Base-by-base conservation (phyloP, 2,888 invertebrate genomes). In the Cryptus armator region DNA sequence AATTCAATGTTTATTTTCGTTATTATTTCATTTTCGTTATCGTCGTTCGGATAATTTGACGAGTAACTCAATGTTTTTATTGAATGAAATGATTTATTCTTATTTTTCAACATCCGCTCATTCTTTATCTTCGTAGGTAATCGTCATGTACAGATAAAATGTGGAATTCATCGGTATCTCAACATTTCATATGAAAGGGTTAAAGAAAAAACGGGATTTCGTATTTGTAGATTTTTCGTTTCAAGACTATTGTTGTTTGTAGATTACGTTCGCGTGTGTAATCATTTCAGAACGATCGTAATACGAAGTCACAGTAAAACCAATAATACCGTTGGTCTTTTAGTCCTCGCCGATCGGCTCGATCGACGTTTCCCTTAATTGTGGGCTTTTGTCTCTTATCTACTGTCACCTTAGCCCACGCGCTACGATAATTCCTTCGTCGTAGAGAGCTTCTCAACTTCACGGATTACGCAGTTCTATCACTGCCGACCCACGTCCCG, bases 381-480 rank as follows among this genome's bases (percentile, higher is more conserved):
- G 91, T 89, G 87, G 90, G 80, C 43, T 87, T 92, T 89, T 89
- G 90, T 83, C 90, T 90, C 91, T 92, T 93, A 93, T 93, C 93
- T 92, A 90, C 93, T 93, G 93, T 93, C 93, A 92, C 93, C 91
- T 91, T 90, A 89, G 87, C 88, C 89, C 88, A 78, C 85, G 75
- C 81, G 78, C 81, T 75, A 78, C 68, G 75, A 75, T 71, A 71
- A 81, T 85, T 48, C 68, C 37, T 62, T 53, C 19, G 32, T 48
- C 24, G 24, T 32, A 62, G 53, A 32, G 67, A 77, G 75, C 84
- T 72, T 88, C 90, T 29, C 85, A 86, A 87, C 86, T 87, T 88
- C 84, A 76, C 51, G 92, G 93, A 93, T 93, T 93, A 93, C 91
- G 91, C 90, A 90, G 91, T 76, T 92, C 91, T 92, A 92, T 93